Evolutionary conservation across 2,888 invertebrate genomes (phyloP), one percentile per base, ranked within the genome.

Genomic region (Monoplex corrugatus): DNA sequence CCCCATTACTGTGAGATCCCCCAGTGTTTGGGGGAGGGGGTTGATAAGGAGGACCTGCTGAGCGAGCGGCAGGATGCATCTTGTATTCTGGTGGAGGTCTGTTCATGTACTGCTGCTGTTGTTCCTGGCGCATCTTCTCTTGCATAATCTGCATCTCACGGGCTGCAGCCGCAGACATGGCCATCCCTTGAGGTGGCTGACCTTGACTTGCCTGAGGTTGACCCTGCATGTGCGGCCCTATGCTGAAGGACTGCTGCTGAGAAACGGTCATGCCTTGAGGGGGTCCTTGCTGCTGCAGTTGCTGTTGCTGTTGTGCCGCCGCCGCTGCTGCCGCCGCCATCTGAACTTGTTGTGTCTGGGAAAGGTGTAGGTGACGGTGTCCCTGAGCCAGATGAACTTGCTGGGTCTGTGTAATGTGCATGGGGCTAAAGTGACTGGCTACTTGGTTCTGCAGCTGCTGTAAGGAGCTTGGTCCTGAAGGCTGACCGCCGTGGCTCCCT

Each of bases 41-140:
- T 68, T 88, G 68, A 45, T 82, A 83, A 3, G 82, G 63, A 28
- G 90, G 91, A 19, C n/a, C 43, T 8, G 90, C 87, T 16, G 91
- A 72, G 68, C 89, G 89, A 68, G 90, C 88, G 38, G 88, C 90
- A 28, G 90, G 92, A 88, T 94, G 94, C 93, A 94, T 93, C 91
- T 98, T 98, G 96, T 98, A 98, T 96, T 98, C 98, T 2, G 98
- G 98, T 78, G 98, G 98, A 40, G 98, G 98, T 45, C 98, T 98
- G 87, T 92, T 93, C 94, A 94, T 95, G 88, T 95, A 95, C 89
- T 94, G 92, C 86, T 93, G 91, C 72, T 93, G 93, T 72, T 92
- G 91, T 80, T 91, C 89, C 45, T 84, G 89, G 43, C 91, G 91
- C 75, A 87, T 91, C 45, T 87, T 88, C 83, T 88, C 83, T 72